Conservation (phyloP, 92 coral and sea anemone genomes). For the Hydrozoanthus gracilis region DNA sequence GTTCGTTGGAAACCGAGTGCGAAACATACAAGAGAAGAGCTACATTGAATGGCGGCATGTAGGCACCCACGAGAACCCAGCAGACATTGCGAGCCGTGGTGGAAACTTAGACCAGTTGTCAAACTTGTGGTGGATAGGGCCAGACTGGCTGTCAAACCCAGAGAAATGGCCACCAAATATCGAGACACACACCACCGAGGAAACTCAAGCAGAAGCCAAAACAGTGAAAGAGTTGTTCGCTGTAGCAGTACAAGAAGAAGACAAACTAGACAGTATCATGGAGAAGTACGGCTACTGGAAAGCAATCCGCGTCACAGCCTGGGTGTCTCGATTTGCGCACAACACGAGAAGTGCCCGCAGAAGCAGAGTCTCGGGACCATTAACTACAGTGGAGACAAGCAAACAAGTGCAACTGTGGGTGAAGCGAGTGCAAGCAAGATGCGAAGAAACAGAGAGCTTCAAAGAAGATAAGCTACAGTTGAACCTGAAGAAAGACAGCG, state of each 20-base stretch:
- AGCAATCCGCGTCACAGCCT: background rate
- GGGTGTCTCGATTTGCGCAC: background rate
- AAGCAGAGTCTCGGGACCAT: background rate
- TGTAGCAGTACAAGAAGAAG: conserved; percentile 63
- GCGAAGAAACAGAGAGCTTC: conserved; percentile 32
- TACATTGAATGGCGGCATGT: conserved; percentile 72
- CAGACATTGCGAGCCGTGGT: conserved; percentile 69
- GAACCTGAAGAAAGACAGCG: background rate
- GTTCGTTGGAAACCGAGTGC: conserved; percentile 71
- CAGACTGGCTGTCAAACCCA: conserved; percentile 71
- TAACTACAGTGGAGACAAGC: conserved; percentile 4
- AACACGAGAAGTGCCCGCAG: background rate
- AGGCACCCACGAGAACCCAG: conserved; percentile 69
- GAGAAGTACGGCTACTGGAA: conserved; percentile 1
- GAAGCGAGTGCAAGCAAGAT: background rate
- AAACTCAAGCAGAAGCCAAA: conserved; percentile 69
- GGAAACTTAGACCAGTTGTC: conserved; percentile 54
- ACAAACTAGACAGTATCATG: conserved; percentile 50
- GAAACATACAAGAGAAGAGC: conserved; percentile 62
- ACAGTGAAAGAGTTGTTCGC: conserved; percentile 67
- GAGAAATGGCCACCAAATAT: conserved; percentile 70
- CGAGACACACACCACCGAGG: conserved; percentile 55
- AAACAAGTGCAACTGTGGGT: background rate
- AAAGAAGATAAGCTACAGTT: conserved; percentile 26
- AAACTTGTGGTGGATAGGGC: conserved; percentile 75